A percentile compares a stretch with the other conserved stretches of the same genome.
These are phyloP conservation scores for Ptilodon capucinus DNA, from an alignment of 2,888 invertebrate species.

Conservation along the genomic window DNA sequence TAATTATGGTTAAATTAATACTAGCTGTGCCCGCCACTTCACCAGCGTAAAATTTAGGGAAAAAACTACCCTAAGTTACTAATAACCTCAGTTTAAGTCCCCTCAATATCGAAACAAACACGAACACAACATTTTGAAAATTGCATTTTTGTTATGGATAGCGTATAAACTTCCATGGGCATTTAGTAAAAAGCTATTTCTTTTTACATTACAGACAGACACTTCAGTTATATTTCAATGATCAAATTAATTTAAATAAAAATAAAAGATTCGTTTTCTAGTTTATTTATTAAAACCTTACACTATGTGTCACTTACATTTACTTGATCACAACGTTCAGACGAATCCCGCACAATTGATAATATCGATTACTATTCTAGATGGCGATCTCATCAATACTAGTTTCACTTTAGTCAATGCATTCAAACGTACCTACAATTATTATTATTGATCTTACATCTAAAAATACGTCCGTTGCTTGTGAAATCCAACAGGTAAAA, in stretches of 20 bases:
- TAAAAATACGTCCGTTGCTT: slow-evolving; percentile 1
- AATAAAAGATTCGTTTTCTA: slow-evolving; percentile 14
- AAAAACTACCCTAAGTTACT: too few species aligned
- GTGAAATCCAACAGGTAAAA: neutral
- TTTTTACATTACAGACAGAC: too few species aligned
- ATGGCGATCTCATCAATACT: slow-evolving; percentile 20
- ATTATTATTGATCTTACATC: slow-evolving; percentile 12
- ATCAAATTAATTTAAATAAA: slow-evolving; percentile 8
- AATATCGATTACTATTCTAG: slow-evolving; percentile 20
- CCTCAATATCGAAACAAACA: too few species aligned
- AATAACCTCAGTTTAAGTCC: too few species aligned
- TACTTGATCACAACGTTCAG: slow-evolving; percentile 48
- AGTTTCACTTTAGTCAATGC: slow-evolving; percentile 23
- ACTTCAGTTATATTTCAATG: neutral
- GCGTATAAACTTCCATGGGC: too few species aligned
- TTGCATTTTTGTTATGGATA: too few species aligned
- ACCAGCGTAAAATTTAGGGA: too few species aligned
- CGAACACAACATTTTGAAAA: too few species aligned
- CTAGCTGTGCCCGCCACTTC: too few species aligned
- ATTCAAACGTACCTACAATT: slow-evolving; percentile 6
- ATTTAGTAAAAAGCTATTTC: too few species aligned
- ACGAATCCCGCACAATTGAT: slow-evolving; percentile 28
- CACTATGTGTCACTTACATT: slow-evolving; percentile 28
- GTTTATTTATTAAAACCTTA: slow-evolving; percentile 44
- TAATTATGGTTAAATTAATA: too few species aligned